Evolutionary conservation across 2,797 vertebrate species (phyloP), one percentile per base, ranked within the genome.

Genomic region (Tapirus indicus): DNA sequence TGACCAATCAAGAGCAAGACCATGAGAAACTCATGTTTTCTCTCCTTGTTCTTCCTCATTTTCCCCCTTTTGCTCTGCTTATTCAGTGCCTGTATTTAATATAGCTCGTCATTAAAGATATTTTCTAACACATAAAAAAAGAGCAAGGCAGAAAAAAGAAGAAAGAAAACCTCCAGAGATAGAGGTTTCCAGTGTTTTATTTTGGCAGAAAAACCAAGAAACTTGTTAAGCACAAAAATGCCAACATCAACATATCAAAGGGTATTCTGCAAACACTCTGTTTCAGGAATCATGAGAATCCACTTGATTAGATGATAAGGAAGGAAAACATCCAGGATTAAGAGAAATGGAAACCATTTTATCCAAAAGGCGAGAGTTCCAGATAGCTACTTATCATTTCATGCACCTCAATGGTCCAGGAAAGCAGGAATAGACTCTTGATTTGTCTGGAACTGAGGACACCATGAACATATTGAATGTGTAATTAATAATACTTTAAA

Each of bases 221-320:
- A 8, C 38, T 93, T 85, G 13, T 90, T 38, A 62, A 89, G 17
- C 25, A 84, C 18, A 80, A 87, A 92, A 88, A 94, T 79, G 14
- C 21, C 52, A 18, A 66, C 20, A 66, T 82, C 44, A 64, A 56
- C 44, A 14, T 41, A n/a, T 27, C 21, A 23, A 77, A 66, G 14
- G 25, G 5, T 52, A 72, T 66, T 68, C 58, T 72, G 2, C 1
- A 66, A 69, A 69, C 35, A 29, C 54, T 96, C 13, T 62, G 23
- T 72, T 80, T 88, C 13, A 58, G 29, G 14, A 9, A 69, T 87
- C 29, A 60, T 10, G 14, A 69, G 10, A 88, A 52, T 20, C 27
- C 13, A 83, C 71, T 71, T 80, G 35, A 89, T 87, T 79, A 88
- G 9, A 38, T 77, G 69, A 77, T 32, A 68, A 85, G 14, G n/a